A percentile compares a stretch with the other conserved stretches of the same genome.
Conservation (phyloP, 2,113 vertebrate genomes). For the Dasyurus viverrinus region DNA sequence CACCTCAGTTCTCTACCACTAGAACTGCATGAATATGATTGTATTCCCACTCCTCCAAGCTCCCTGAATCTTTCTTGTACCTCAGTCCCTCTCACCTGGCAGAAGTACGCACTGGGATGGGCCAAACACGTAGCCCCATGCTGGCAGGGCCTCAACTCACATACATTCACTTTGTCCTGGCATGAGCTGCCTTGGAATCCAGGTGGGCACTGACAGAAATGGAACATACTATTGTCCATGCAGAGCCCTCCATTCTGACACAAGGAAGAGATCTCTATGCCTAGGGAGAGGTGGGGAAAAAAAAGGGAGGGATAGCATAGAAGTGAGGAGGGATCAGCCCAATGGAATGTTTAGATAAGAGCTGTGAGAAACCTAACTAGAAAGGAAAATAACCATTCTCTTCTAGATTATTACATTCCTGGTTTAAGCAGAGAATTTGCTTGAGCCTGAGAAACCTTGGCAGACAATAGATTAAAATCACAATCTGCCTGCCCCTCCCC, state of each 20-base stretch:
- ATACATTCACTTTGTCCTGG: conserved; percentile 71
- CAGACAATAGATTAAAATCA: background rate
- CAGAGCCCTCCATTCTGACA: conserved; percentile 81
- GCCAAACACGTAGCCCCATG: conserved; percentile 76
- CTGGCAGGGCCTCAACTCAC: conserved; percentile 74
- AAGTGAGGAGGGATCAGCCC: background rate
- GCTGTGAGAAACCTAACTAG: background rate
- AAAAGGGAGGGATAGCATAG: background rate
- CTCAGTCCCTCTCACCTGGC: conserved; percentile 69
- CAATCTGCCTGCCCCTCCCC: background rate
- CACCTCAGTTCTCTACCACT: no score
- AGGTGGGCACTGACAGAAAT: conserved; percentile 76
- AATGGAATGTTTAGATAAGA: background rate
- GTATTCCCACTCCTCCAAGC: background rate
- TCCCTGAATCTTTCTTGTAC: background rate
- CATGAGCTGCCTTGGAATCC: conserved; percentile 77
- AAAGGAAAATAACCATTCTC: background rate
- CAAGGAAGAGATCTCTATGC: conserved; percentile 65
- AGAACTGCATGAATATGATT: background rate
- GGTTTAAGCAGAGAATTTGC: background rate
- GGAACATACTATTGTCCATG: conserved; percentile 50
- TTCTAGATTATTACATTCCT: background rate
- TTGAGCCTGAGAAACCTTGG: background rate
- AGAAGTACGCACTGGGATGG: conserved; percentile 68
- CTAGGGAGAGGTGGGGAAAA: conserved; percentile 46